Evolutionary conservation across 2,113 vertebrate species (phyloP).

Genomic region (Carassius carassius): DNA sequence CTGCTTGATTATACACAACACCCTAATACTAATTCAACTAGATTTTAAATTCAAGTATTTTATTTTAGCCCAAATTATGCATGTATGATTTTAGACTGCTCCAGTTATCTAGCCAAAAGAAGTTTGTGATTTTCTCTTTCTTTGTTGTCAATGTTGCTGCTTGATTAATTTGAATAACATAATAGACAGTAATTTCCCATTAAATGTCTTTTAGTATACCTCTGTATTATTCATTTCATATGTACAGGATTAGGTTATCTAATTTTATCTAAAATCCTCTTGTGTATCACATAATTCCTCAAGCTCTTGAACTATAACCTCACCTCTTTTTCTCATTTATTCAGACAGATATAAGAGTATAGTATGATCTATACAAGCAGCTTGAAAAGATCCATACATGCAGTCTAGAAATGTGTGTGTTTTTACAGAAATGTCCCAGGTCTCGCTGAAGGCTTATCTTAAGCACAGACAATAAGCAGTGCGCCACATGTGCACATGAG

Average conservation of each 20-base stretch:
- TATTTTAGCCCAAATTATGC: background rate
- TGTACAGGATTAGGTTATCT: background rate
- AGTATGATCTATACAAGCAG: background rate
- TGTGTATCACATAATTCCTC: background rate
- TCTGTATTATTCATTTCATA: background rate
- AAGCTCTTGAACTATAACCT: background rate
- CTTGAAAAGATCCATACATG: background rate
- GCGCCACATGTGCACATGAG: slow-evolving; percentile 11
- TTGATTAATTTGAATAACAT: background rate
- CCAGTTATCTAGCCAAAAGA: background rate
- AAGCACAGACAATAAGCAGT: slow-evolving; percentile 13
- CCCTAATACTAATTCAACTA: background rate
- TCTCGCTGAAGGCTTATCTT: background rate
- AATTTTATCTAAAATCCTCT: background rate
- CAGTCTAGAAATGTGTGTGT: background rate
- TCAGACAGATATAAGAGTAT: background rate
- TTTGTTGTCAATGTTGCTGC: background rate
- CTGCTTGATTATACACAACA: no score
- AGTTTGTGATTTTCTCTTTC: background rate
- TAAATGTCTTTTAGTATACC: background rate
- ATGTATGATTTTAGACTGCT: background rate
- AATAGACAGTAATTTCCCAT: background rate
- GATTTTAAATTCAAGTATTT: background rate
- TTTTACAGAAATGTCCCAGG: background rate
- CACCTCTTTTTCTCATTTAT: slow-evolving; percentile 1